phyloP scores from a whole-genome alignment of 2,113 vertebrate species.

The Sylvia atricapilla region DNA sequence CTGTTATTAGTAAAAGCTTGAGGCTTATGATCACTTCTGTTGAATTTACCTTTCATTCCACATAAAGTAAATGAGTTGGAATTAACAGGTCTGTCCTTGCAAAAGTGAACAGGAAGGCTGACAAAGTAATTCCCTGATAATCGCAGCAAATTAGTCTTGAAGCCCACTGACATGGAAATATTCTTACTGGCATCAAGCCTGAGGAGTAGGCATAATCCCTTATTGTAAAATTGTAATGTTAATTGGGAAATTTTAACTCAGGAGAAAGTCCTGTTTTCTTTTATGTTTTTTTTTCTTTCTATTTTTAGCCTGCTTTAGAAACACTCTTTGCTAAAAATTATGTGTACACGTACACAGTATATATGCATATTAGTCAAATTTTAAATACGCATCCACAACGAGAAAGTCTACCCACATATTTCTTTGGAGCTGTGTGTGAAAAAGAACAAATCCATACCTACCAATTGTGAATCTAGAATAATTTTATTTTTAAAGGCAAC shows the following conservation, averaged over 20 bases:
- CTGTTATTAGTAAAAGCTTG: conserved; percentile 53
- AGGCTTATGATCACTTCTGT: conserved; percentile 61
- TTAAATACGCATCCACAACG: neutral
- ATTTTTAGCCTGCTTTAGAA: neutral
- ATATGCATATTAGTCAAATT: neutral
- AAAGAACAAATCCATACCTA: neutral
- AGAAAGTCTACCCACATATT: neutral
- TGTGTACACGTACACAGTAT: neutral
- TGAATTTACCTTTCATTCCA: conserved; percentile 63
- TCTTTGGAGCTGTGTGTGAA: neutral
- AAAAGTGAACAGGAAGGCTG: conserved; percentile 66
- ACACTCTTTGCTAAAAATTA: neutral
- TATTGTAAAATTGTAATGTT: conserved; percentile 20
- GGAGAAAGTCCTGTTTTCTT: neutral
- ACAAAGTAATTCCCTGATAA: conserved; percentile 71
- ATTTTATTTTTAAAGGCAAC: neutral
- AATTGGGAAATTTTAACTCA: conserved; percentile 23
- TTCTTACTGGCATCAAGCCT: conserved; percentile 61
- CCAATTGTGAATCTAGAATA: neutral
- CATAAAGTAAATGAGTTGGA: conserved; percentile 68
- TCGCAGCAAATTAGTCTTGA: conserved; percentile 70
- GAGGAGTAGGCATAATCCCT: conserved; percentile 61
- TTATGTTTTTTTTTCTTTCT: neutral
- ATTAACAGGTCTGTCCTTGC: conserved; percentile 67
- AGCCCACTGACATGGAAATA: conserved; percentile 71